Evolutionary conservation across 2,113 vertebrate genomes (phyloP), one percentile per base, ranked within the genome.

Genomic region (Erinaceus europaeus): DNA sequence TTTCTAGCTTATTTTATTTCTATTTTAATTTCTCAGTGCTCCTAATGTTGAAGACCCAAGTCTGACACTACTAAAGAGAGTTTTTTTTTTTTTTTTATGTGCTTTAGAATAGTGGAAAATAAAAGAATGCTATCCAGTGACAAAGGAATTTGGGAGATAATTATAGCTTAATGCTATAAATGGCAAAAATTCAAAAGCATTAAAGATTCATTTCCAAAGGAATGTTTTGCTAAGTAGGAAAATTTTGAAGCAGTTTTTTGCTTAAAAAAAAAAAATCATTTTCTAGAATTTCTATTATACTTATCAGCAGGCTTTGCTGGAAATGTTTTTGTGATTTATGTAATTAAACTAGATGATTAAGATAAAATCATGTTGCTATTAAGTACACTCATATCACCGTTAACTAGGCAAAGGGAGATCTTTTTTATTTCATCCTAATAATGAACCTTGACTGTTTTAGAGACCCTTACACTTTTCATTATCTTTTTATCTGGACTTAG

Each of bases 171-270:
- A 89, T 4, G 77, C 94, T 94, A 74, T 91, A 94, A 80, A 90
- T 88, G 90, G 52, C 79, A 89, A 78, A 46, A 17, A 79, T 90
- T 92, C 95, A 93, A 89, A 88, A 91, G 92, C 95, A 65, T 90
- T 91, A 90, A 92, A 91, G 80, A 93, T 93, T 14, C 93, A 86
- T 96, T 97, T 96, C 96, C 94, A 95, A 96, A 95, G 82, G 85
- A 96, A 95, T 90, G 94, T 96, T 97, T 97, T 97, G 90, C 94
- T 97, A 94, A 55, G 69, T 96, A 95, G 94, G 94, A 95, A 94
- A 96, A 94, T 95, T 97, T 97, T 97, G 93, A 97, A 96, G 93
- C 94, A 84, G 74, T 95, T 97, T 97, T n/a, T 97, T 97, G 96
- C 85, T 80, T n/a, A n/a, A n/a, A n/a, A n/a, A n/a, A n/a, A n/a